A percentile compares a stretch with the other conserved stretches of the same genome.
Evolutionary conservation across 1,140 invertebrate species (phyloP).

Genomic region (Drosophila aff.): DNA sequence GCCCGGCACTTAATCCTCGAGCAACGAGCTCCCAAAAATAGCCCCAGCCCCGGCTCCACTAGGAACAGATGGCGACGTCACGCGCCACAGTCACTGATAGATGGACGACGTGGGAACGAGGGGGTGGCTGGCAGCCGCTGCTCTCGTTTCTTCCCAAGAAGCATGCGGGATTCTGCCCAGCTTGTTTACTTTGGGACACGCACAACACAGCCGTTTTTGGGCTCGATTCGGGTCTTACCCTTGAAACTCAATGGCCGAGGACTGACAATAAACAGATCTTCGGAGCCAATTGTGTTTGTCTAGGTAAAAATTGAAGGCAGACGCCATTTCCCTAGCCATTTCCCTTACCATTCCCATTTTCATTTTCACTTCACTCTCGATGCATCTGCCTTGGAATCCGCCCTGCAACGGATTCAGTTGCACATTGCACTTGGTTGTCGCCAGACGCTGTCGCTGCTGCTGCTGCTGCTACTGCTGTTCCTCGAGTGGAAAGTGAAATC

Average conservation of each 20-base stretch:
- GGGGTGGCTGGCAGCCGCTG: background rate
- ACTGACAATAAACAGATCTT: constrained; percentile 68
- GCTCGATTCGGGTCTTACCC: constrained; percentile 44
- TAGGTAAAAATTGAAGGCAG: constrained; percentile 66
- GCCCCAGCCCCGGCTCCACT: constrained; percentile 13
- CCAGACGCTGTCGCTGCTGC: constrained; percentile 29
- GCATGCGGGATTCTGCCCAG: background rate
- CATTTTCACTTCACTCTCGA: constrained; percentile 41
- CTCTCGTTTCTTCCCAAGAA: background rate
- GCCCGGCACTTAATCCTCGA: constrained; percentile 57
- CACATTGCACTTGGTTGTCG: constrained; percentile 70
- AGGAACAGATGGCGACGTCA: constrained; percentile 51
- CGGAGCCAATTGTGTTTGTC: constrained; percentile 58
- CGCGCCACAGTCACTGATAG: constrained; percentile 39
- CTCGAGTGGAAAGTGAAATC: constrained; percentile 69
- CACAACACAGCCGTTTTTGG: constrained; percentile 10
- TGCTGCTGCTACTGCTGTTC: constrained; percentile 5
- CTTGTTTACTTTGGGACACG: constrained; percentile 13
- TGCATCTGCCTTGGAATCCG: constrained; percentile 38
- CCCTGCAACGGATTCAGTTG: constrained; percentile 60
- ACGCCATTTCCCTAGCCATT: constrained; percentile 33
- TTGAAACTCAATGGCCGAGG: constrained; percentile 52
- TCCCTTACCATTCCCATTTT: constrained; percentile 25
- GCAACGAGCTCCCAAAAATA: constrained; percentile 56
- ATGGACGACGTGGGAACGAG: constrained; percentile 21